Percentiles rank a stretch among this genome's conserved stretches.
Conservation (phyloP, 2,797 vertebrate species). For the Sphenodon punctatus region DNA sequence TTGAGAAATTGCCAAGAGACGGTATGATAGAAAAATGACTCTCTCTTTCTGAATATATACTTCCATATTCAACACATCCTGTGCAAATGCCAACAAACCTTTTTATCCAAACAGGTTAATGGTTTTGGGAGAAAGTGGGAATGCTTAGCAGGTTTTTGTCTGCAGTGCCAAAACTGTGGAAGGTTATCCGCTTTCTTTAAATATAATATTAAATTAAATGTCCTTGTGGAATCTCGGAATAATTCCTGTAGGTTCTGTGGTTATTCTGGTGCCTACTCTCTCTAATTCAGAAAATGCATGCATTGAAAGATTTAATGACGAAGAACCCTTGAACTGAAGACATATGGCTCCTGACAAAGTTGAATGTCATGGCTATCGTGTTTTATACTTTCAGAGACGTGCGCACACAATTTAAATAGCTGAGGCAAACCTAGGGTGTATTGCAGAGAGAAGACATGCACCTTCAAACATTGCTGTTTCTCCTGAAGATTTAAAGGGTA, state of each 20-base stretch:
- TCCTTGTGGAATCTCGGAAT: slow-evolving; percentile 55
- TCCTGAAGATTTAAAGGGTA: too few species aligned
- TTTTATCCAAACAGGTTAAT: background rate
- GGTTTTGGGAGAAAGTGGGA: background rate
- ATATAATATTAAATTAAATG: slow-evolving; percentile 66
- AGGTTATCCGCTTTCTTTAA: slow-evolving; percentile 47
- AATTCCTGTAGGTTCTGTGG: slow-evolving; percentile 53
- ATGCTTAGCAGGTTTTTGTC: background rate
- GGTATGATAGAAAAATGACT: slow-evolving; percentile 34
- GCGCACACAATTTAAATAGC: background rate
- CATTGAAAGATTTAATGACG: slow-evolving; percentile 31
- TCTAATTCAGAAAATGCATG: slow-evolving; percentile 65
- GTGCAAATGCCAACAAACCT: background rate
- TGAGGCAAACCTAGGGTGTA: background rate
- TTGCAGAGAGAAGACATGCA: background rate
- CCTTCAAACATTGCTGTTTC: too few species aligned
- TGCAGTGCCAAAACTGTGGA: background rate
- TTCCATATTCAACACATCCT: background rate
- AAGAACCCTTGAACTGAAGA: slow-evolving; percentile 43
- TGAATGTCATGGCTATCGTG: slow-evolving; percentile 17
- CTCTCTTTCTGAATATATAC: fast-evolving
- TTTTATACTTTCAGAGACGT: slow-evolving; percentile 13
- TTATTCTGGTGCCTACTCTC: slow-evolving; percentile 39
- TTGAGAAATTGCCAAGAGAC: slow-evolving; percentile 25
- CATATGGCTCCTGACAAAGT: slow-evolving; percentile 34